These are phyloP conservation scores for Strigamia crassipes DNA, from an alignment of 2,888 invertebrate species.

Conservation along the genomic window DNA sequence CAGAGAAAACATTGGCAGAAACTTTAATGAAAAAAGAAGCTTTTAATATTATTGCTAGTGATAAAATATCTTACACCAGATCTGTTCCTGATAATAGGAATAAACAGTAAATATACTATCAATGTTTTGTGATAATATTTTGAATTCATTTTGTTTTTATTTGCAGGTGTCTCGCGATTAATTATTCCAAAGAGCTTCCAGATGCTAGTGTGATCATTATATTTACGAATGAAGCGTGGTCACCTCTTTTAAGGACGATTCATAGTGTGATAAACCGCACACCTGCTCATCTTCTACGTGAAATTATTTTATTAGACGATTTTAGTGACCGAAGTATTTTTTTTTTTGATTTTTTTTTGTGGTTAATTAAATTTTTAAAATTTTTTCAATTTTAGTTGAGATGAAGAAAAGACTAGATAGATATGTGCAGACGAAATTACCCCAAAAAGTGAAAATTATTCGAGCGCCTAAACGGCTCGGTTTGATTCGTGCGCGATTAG, in stretches of 20 bases:
- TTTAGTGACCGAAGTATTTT: slow-evolving; percentile 73
- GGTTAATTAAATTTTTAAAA: neutral
- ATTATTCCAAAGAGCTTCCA: slow-evolving; percentile 70
- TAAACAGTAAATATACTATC: slow-evolving; percentile 58
- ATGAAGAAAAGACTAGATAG: slow-evolving; percentile 76
- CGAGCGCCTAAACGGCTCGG: slow-evolving; percentile 78
- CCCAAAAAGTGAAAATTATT: slow-evolving; percentile 71
- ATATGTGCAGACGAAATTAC: slow-evolving; percentile 69
- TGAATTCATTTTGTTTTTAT: neutral
- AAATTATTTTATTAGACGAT: slow-evolving; percentile 95
- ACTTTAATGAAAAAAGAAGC: slow-evolving; percentile 79
- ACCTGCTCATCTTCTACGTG: slow-evolving; percentile 74
- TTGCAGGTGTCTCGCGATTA: slow-evolving; percentile 65
- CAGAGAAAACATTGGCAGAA: slow-evolving; percentile 68
- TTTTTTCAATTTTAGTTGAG: slow-evolving; percentile 62
- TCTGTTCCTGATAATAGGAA: slow-evolving; percentile 70
- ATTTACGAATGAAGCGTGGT: slow-evolving; percentile 89
- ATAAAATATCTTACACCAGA: slow-evolving; percentile 82
- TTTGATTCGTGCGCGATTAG: slow-evolving; percentile 84
- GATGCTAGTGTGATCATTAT: slow-evolving; percentile 81
- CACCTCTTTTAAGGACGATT: slow-evolving; percentile 80
- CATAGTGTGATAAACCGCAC: slow-evolving; percentile 84
- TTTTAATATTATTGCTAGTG: slow-evolving; percentile 84
- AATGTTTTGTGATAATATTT: neutral
- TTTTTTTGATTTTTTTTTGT: neutral